Base-by-base conservation (phyloP, 2,888 invertebrate genomes). In the Cataglyphis rosenhaueri region DNA sequence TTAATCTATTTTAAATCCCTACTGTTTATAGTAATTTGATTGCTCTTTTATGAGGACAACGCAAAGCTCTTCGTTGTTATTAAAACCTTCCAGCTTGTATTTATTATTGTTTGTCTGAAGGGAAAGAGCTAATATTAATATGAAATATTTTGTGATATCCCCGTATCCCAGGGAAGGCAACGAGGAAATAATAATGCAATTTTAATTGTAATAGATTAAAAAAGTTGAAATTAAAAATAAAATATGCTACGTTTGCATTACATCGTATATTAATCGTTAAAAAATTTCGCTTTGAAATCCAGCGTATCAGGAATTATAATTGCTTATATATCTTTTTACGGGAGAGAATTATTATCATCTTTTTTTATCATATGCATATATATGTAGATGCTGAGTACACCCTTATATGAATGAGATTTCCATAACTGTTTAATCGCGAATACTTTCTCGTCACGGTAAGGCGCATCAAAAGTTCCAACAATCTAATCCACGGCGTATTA, bases 131-230 rank as follows among this genome's bases (percentile, higher is more conserved):
- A 73, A 38, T n/a, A 2, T 73, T 73, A 73, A 59, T 55, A 38
- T 21, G 10, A 71, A 71, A 59, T 59, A 32, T 38, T 38, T 61
- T 57, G 21, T 15, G 38, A 6, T 41, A 21, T 8, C 1, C 8
- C 21, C 21, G 9, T 15, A 12, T 15, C 9, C 15, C 5, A n/a
- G n/a, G n/a, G 61, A 62, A 41, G 35, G 6, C 29, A 41, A 0
- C 3, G 41, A 59, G n/a, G 15, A 10, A 25, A 25, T 57, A 55
- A 38, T 8, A n/a, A 18, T 1, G 25, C 25, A 71, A 38, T 57
- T 71, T 57, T 57, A 57, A 57, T 71, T 57, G 6, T 10, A 21
- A 57, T 25, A 38, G 25, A 71, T 71, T 25, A 35, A 71, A 25
- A 71, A 71, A 71, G 25, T 15, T 18, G 1, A 1, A 38, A 6